Percentiles rank a stretch among this genome's conserved stretches.
Conservation (phyloP, 2,113 vertebrate species). For the Petaurus breviceps region DNA sequence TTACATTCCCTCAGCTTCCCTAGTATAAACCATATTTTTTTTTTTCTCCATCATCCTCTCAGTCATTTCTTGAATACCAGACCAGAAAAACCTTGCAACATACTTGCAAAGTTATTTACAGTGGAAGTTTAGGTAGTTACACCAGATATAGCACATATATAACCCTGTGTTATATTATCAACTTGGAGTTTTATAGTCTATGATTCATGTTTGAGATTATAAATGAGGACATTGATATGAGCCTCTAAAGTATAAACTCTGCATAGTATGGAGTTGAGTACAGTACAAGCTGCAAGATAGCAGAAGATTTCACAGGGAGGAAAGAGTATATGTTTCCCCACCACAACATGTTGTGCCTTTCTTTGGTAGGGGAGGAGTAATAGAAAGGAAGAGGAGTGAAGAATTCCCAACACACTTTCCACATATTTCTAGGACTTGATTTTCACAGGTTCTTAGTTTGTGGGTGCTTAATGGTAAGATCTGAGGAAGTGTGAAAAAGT, state of each 20-base stretch:
- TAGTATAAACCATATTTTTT: slow-evolving; percentile 45
- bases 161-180: background rate
- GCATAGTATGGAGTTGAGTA: background rate
- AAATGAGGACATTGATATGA: background rate
- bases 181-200: background rate
- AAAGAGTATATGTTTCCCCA: background rate
- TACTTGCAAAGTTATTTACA: slow-evolving; percentile 4
- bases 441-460: background rate
- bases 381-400: background rate
- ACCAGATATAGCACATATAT: background rate
- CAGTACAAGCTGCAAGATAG: background rate
- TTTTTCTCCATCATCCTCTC: slow-evolving; percentile 60
- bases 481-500: background rate
- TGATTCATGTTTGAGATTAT: background rate
- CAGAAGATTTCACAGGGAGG: background rate
- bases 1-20: slow-evolving; percentile 57
- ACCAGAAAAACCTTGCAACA: background rate
- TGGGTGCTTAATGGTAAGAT: background rate
- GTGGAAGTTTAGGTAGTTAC: background rate
- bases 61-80: slow-evolving; percentile 71
- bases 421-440: background rate
- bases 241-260: background rate
- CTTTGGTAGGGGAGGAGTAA: background rate
- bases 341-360: background rate
- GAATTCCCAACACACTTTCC: background rate